Evolutionary conservation across 2,797 vertebrate genomes (phyloP).

Genomic region (Acrossocheilus wenchowensis): DNA sequence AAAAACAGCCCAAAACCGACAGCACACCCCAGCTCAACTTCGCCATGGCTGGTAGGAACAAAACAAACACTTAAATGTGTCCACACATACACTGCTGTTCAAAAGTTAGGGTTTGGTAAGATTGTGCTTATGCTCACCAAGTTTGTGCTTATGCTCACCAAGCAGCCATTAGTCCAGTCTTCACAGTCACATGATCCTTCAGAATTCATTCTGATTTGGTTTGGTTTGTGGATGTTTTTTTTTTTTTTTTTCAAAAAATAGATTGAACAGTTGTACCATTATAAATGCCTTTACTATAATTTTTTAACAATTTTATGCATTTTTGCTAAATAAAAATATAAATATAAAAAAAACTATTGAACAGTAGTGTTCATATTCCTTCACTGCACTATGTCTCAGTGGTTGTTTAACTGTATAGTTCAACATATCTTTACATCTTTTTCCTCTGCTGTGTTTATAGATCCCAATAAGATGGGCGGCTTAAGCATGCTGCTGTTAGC

Average conservation of each 20-base stretch:
- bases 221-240: background rate
- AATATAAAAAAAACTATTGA: background rate
- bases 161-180: background rate
- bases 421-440: background rate
- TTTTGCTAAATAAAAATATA: background rate
- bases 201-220: background rate
- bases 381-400: background rate
- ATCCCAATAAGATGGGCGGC: conserved; percentile 94
- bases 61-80: conserved; percentile 1
- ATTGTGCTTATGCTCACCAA: too few species aligned
- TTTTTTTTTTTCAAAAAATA: background rate
- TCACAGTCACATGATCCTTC: background rate
- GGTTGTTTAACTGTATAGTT: background rate
- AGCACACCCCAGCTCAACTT: conserved; percentile 95
- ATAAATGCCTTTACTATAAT: background rate
- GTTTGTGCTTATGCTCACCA: too few species aligned
- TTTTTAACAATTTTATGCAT: background rate
- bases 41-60: conserved; percentile 92
- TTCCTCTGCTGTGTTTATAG: conserved; percentile 36
- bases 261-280: background rate
- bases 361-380: background rate
- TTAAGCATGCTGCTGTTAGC: conserved; percentile 98
- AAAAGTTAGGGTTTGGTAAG: background rate
- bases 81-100: background rate
- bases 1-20: conserved; percentile 88